Percentiles rank a stretch among this genome's conserved stretches.
phyloP scores from a whole-genome alignment of 1,140 invertebrate species.

The Nilaparvata lugens region DNA sequence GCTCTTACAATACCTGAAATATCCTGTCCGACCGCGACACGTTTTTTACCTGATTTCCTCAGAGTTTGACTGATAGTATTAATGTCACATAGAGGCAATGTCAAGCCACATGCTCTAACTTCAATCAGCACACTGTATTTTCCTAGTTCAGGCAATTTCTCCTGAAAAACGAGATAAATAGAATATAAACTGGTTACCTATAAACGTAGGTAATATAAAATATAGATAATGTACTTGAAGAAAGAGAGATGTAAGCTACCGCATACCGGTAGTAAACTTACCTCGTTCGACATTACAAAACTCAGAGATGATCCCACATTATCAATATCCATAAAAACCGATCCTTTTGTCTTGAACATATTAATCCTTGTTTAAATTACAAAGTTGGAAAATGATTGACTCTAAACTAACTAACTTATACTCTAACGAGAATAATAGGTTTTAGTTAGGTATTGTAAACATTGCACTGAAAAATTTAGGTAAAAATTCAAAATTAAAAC shows the following conservation, averaged over 20 bases:
- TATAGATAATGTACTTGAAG: too few species aligned
- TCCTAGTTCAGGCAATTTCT: constrained; percentile 31
- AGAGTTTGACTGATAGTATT: constrained; percentile 30
- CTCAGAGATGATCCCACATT: background rate
- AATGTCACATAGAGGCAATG: constrained; percentile 31
- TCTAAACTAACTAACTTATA: too few species aligned
- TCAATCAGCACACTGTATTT: constrained; percentile 37
- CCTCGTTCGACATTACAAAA: background rate
- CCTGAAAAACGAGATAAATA: constrained; percentile 27
- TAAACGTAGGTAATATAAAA: too few species aligned
- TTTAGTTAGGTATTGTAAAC: too few species aligned
- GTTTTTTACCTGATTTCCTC: constrained; percentile 25
- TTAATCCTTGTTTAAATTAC: too few species aligned
- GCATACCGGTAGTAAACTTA: background rate
- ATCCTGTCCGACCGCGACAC: constrained; percentile 36
- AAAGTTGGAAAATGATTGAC: too few species aligned
- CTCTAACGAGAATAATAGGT: too few species aligned
- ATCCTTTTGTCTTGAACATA: background rate
- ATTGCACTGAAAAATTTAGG: too few species aligned
- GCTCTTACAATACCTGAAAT: constrained; percentile 37
- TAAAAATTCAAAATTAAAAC: too few species aligned
- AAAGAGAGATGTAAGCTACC: background rate
- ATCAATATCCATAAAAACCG: background rate
- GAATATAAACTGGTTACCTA: too few species aligned
- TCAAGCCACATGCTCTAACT: constrained; percentile 40